A percentile compares a stretch with the other conserved stretches of the same genome.
These are phyloP conservation scores for Nomada ruficornis DNA, from an alignment of 2,888 invertebrate species.

Conservation along the genomic window DNA sequence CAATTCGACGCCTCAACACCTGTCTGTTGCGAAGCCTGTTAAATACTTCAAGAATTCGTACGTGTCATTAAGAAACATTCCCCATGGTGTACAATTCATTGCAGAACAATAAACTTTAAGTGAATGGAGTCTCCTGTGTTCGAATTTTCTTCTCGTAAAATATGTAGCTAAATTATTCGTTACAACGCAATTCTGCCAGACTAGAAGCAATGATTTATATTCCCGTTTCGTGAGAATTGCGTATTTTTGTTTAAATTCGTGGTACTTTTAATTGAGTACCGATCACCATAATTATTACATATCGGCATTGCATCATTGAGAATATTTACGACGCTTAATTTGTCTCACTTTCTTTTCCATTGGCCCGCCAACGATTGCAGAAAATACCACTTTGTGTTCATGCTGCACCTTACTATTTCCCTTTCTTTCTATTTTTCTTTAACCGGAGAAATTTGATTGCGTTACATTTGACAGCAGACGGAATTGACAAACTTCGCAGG, in stretches of 20 bases:
- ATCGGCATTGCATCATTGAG: constrained; percentile 22
- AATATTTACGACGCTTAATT: constrained; percentile 25
- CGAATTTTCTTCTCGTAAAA: not conserved
- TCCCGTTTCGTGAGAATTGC: not conserved
- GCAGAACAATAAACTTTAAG: not conserved
- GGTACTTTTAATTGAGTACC: not conserved
- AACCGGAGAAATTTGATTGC: not conserved
- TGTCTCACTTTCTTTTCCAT: constrained; percentile 20
- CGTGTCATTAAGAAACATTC: not conserved
- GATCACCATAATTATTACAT: not conserved
- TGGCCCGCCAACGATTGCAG: not conserved
- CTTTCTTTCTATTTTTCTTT: not conserved
- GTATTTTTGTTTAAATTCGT: not conserved
- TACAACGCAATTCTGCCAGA: not conserved
- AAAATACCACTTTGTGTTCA: not conserved
- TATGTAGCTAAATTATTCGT: too few species aligned
- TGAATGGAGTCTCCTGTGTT: not conserved
- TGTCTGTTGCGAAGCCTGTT: not conserved
- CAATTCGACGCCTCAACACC: not conserved
- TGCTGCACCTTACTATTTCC: not conserved
- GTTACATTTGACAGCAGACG: too few species aligned
- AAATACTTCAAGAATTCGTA: not conserved
- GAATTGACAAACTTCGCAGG: not conserved
- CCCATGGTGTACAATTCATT: too few species aligned
- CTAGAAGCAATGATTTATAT: not conserved